Evolutionary conservation across 2,113 vertebrate genomes (phyloP).

Genomic region (Paradoxurus hermaphroditus): DNA sequence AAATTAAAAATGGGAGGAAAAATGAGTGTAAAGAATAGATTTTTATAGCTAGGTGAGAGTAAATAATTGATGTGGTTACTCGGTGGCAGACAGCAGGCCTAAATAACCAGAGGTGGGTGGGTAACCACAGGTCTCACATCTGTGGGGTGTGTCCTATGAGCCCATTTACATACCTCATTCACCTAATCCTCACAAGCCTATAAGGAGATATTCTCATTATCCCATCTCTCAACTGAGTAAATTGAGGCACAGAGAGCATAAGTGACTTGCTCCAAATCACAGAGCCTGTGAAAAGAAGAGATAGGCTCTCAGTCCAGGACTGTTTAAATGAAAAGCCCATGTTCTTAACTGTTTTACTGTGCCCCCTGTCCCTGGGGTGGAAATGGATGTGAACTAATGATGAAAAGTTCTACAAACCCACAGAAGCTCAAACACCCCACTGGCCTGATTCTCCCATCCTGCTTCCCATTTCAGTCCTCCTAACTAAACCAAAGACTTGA

Average conservation of each 20-base stretch:
- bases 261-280: neutral
- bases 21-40: neutral
- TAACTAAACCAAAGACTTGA: neutral
- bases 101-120: neutral
- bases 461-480: neutral
- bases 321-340: neutral
- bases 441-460: no score
- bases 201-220: accelerated
- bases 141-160: neutral
- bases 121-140: accelerated
- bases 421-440: neutral
- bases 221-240: neutral
- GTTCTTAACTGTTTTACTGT: neutral
- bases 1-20: neutral
- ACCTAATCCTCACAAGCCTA: neutral
- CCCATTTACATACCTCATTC: accelerated
- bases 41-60: neutral
- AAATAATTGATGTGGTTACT: accelerated
- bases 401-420: neutral
- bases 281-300: neutral
- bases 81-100: no score
- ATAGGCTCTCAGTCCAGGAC: neutral
- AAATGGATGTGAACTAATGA: no score
- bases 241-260: neutral
- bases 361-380: no score